phyloP scores from a whole-genome alignment of 1,140 invertebrate species.

The Gryon sp. region DNA sequence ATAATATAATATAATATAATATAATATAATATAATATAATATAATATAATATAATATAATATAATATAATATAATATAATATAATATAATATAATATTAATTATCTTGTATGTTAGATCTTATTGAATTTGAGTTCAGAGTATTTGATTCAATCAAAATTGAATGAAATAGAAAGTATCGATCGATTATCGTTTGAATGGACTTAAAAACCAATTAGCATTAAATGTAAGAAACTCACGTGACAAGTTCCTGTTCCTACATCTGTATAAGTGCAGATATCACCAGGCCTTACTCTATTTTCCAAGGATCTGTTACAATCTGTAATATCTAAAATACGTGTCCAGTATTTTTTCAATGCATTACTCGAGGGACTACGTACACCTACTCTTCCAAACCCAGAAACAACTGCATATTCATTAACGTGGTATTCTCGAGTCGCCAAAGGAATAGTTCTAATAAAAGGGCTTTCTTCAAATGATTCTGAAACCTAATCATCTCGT shows the following conservation, averaged over 20 bases:
- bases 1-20: no score
- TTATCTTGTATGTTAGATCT: no score
- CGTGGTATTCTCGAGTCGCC: background rate
- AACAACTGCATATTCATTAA: background rate
- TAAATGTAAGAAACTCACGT: slow-evolving; percentile 1
- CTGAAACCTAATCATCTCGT: no score
- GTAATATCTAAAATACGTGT: background rate
- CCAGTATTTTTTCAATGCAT: background rate
- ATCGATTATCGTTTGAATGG: no score
- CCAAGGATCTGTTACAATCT: background rate
- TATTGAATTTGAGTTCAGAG: no score
- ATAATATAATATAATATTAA: no score
- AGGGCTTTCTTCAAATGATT: no score
- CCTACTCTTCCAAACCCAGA: slow-evolving; percentile 2
- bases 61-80: no score
- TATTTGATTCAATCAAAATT: slow-evolving; percentile 1
- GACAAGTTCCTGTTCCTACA: slow-evolving; percentile 3
- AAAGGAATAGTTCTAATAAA: slow-evolving; percentile 1
- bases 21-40: no score
- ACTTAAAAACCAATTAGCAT: background rate
- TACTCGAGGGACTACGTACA: background rate
- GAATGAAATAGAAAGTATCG: no score
- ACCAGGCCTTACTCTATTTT: background rate
- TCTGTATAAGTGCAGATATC: background rate
- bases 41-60: no score